Evolutionary conservation across 2,797 vertebrate genomes (phyloP).

Genomic region (Acrossocheilus wenchowensis): DNA sequence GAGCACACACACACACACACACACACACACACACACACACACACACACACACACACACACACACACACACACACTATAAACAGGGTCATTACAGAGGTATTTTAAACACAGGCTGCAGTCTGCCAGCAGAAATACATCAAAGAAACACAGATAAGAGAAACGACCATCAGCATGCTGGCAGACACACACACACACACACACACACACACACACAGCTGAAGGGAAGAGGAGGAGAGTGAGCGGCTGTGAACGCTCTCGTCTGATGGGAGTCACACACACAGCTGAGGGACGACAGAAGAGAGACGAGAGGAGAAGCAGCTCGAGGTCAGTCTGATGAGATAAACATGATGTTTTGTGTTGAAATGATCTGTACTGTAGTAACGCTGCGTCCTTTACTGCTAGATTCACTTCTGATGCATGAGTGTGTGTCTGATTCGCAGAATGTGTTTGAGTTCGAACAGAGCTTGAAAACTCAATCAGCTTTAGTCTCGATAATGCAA

Average conservation of each 20-base stretch:
- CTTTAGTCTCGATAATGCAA: not conserved
- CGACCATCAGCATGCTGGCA: slow-evolving; percentile 65
- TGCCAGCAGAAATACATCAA: slow-evolving; percentile 78
- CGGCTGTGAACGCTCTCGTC: not conserved
- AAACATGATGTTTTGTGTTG: not conserved
- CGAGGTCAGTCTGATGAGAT: not conserved
- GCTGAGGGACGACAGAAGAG: not conserved
- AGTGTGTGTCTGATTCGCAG: not conserved
- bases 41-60: too few species aligned
- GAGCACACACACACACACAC: slow-evolving; percentile 54
- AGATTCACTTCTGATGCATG: not conserved
- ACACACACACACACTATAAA: slow-evolving; percentile 60
- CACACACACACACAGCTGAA: not conserved
- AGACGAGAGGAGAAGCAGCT: not conserved
- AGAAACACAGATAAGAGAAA: slow-evolving; percentile 66
- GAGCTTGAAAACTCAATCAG: too few species aligned
- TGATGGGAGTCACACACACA: slow-evolving; percentile 3
- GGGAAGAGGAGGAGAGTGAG: not conserved
- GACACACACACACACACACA: slow-evolving; percentile 59
- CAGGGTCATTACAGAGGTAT: slow-evolving; percentile 75
- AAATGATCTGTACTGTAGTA: not conserved
- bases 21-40: too few species aligned
- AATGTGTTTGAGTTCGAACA: too few species aligned
- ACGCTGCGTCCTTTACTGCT: not conserved
- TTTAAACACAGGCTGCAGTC: slow-evolving; percentile 79